A percentile compares a stretch with the other conserved stretches of the same genome.
Conservation (phyloP, 2,113 vertebrate genomes). For the Urocitellus parryii region DNA sequence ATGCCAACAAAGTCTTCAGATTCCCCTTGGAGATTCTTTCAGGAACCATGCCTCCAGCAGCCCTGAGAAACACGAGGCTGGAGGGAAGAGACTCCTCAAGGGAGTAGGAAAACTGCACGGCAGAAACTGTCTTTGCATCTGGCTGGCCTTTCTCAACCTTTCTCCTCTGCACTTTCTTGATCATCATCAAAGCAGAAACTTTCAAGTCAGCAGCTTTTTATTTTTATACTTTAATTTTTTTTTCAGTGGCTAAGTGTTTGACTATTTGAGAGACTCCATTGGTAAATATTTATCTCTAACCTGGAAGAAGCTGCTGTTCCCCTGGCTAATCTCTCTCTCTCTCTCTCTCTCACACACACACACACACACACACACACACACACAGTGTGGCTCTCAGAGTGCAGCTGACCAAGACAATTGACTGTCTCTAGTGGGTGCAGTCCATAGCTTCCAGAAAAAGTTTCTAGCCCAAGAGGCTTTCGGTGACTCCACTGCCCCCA, state of each 20-base stretch:
- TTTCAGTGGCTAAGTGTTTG: constrained; percentile 74
- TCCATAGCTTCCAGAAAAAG: constrained; percentile 59
- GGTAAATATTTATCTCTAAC: constrained; percentile 86
- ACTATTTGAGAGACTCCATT: constrained; percentile 82
- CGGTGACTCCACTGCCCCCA: background rate
- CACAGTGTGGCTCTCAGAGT: constrained; percentile 61
- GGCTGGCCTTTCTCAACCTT: background rate
- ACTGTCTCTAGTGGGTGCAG: background rate
- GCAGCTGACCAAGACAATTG: constrained; percentile 48
- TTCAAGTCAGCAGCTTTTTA: constrained; percentile 55
- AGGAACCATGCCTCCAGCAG: background rate
- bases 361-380: background rate
- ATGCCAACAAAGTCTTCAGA: background rate
- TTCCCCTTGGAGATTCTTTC: background rate
- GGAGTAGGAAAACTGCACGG: background rate
- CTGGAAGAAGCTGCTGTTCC: constrained; percentile 80
- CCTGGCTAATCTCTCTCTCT: constrained; percentile 62
- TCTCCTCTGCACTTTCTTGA: background rate
- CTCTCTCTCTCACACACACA: no score
- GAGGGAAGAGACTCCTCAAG: background rate
- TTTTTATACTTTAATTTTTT: constrained; percentile 56
- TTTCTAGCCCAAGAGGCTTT: constrained; percentile 55
- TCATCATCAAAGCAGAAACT: constrained; percentile 41
- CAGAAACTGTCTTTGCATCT: background rate
- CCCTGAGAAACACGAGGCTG: background rate